Evolutionary conservation across 2,888 invertebrate genomes (phyloP).

Genomic region (Acleris emargana): DNA sequence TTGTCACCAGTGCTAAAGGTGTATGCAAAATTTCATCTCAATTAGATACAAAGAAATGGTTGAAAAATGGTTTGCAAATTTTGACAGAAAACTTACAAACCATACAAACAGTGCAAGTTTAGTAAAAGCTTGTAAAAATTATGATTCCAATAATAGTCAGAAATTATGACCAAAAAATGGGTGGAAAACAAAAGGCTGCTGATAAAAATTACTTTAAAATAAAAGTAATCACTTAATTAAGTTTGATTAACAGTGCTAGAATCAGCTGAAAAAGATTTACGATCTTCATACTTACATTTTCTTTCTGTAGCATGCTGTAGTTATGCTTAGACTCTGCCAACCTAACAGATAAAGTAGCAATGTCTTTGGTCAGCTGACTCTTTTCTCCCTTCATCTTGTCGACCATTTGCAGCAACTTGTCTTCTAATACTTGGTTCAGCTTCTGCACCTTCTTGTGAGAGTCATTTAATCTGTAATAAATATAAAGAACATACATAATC

Average conservation of each 20-base stretch:
- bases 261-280: not conserved
- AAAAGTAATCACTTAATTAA: no score
- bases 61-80: no score
- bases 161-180: no score
- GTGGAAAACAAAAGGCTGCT: no score
- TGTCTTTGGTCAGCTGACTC: slow-evolving; percentile 92
- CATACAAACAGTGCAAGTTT: no score
- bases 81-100: no score
- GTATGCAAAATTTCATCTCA: no score
- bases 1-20: no score
- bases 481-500: not conserved
- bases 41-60: no score
- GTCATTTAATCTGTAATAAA: slow-evolving; percentile 89
- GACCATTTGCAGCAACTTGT: slow-evolving; percentile 95
- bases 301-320: slow-evolving; percentile 91
- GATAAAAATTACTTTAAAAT: no score
- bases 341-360: slow-evolving; percentile 92
- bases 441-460: slow-evolving; percentile 97
- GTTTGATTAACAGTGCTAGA: not conserved
- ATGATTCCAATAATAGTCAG: no score
- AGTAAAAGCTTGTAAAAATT: no score
- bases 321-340: slow-evolving; percentile 93
- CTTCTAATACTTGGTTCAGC: slow-evolving; percentile 97
- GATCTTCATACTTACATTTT: slow-evolving; percentile 87
- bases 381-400: slow-evolving; percentile 96